These are phyloP conservation scores for Drosophila melanica DNA, from an alignment of 1,140 invertebrate species.

Conservation along the genomic window DNA sequence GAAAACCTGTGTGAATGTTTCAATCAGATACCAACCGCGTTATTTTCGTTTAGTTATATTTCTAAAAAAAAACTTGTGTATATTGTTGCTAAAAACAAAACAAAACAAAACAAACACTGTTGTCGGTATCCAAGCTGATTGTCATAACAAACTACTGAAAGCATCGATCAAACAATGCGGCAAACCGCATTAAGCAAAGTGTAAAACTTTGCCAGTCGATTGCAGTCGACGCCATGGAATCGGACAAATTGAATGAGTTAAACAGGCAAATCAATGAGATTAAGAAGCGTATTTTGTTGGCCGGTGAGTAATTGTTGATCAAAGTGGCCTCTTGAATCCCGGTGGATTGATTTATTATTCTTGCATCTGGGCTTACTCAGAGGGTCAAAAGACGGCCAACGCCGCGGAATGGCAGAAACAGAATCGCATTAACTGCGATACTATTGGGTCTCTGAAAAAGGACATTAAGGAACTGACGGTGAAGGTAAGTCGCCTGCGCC, in stretches of 20 bases:
- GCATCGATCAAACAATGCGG: slow-evolving; percentile 64
- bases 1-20: too few relatives aligned
- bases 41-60: too few relatives aligned
- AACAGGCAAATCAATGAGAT: slow-evolving; percentile 91
- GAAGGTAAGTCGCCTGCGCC: slow-evolving; percentile 85
- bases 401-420: slow-evolving; percentile 91
- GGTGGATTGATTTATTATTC: background rate
- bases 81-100: background rate
- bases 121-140: slow-evolving; percentile 26
- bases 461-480: slow-evolving; percentile 88
- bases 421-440: slow-evolving; percentile 88
- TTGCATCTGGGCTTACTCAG: slow-evolving; percentile 83
- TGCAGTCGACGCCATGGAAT: slow-evolving; percentile 81
- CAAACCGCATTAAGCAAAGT: slow-evolving; percentile 2
- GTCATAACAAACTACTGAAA: slow-evolving; percentile 45
- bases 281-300: slow-evolving; percentile 92
- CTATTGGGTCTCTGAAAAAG: slow-evolving; percentile 89
- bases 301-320: slow-evolving; percentile 85
- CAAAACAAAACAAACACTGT: background rate
- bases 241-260: slow-evolving; percentile 86
- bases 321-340: background rate
- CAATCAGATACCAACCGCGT: too few relatives aligned
- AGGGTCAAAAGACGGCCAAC: slow-evolving; percentile 92
- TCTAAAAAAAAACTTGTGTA: background rate
- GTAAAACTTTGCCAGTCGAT: background rate